Base-by-base conservation (phyloP, 2,797 vertebrate genomes). In the Enteromius argenteus region DNA sequence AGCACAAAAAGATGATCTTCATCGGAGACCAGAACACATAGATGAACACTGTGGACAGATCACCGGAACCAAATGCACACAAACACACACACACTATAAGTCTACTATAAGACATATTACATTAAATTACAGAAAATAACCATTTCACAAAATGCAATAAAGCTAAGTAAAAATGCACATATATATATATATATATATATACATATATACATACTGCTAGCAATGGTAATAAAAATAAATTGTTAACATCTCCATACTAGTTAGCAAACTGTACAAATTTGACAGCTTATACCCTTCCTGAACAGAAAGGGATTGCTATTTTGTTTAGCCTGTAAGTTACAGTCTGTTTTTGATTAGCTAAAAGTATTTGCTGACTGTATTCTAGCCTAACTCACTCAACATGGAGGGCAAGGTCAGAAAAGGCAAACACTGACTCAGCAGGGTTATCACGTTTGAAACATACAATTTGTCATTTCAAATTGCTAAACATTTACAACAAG, bases 341-440 rank as follows among this genome's bases (percentile, higher is more conserved):
- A 76, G 15, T 42, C 44, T 83, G 60, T 35, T 32, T 67, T 76
- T 76, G 72, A 83, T 76, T 67, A 83, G 15, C 19, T 79, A 66
- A 37, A 75, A 67, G 35, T 14, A 9, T 75, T 83, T 67, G 32
- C 72, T 76, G 44, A 83, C 72, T 66, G 14, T 42, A 46, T 37
- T 51, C 35, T 42, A 58, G 73, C 49, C 73, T 69, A 37, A 68
- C 35, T 83, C 49, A 58, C 81, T 77, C 73, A 83, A 58, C 21
- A 82, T 82, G 1, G 42, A 23, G 49, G 35, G 19, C 35, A 83
- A 83, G 73, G 73, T 83, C 81, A 76, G 23, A 68, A 77, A 83
- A 77, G 64, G 64, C 73, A 68, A 77, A 69, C 62, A 76, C 39
- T 77, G 81, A 83, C 60, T 76, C 72, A 76, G 72, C 81, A 39